These are phyloP conservation scores for Manacus vitellinus DNA, from an alignment of 2,113 vertebrate species.

Conservation along the genomic window DNA sequence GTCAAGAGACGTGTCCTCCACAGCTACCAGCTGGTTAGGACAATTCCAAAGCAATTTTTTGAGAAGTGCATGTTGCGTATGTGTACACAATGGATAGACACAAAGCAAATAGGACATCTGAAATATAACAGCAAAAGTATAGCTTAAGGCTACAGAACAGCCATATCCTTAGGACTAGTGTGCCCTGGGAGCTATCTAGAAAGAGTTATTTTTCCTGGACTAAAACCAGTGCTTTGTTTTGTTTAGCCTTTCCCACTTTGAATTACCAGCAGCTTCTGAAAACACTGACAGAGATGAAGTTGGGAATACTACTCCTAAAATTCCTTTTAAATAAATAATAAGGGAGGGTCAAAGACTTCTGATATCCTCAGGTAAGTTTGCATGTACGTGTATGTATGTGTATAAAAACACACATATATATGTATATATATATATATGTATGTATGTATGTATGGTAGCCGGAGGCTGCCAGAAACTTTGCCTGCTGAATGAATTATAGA, in stretches of 20 bases:
- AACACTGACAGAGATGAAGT: neutral
- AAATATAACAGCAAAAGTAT: neutral
- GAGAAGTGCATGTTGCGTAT: neutral
- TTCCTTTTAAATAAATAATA: constrained; percentile 24
- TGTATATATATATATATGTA: accelerated
- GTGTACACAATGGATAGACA: accelerated
- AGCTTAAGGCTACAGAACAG: neutral
- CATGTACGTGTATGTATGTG: neutral
- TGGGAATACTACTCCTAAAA: neutral
- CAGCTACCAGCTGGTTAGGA: neutral
- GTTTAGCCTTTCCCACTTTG: neutral
- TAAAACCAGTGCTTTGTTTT: neutral
- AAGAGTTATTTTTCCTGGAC: neutral
- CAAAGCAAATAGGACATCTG: neutral
- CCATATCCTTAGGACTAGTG: neutral
- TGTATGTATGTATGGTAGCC: constrained; percentile 34
- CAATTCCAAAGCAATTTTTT: neutral
- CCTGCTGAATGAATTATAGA: constrained; percentile 84
- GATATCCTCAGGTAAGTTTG: constrained; percentile 6
- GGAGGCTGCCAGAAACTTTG: constrained; percentile 78
- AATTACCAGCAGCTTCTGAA: neutral
- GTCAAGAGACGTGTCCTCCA: accelerated
- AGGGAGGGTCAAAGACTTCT: constrained; percentile 45
- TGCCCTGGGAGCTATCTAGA: neutral
- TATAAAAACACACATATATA: no score